Evolutionary conservation across 2,888 invertebrate species (phyloP).

Genomic region (Andrena haemorrhoa): DNA sequence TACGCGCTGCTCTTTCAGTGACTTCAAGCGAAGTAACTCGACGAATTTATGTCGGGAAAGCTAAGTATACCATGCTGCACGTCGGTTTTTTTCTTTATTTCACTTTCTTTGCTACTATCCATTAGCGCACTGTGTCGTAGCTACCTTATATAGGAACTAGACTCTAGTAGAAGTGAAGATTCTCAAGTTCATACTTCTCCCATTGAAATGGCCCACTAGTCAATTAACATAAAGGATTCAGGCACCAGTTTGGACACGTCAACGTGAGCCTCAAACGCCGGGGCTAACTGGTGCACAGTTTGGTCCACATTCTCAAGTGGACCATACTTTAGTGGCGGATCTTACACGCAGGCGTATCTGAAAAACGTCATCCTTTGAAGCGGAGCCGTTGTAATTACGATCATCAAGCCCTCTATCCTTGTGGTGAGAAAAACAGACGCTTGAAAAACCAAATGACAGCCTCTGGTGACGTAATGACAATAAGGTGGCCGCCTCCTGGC

Average conservation of each 20-base stretch:
- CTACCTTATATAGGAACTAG: not conserved
- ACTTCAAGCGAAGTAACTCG: not conserved
- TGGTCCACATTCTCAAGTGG: not conserved
- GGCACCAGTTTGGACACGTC: not conserved
- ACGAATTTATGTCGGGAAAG: not conserved
- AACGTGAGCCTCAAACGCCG: not conserved
- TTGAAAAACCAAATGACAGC: constrained; percentile 74
- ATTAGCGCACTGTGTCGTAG: too few species aligned
- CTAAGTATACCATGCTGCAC: not conserved
- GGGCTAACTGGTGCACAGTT: constrained; percentile 5
- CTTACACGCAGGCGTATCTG: constrained; percentile 28
- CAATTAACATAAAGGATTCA: too few species aligned
- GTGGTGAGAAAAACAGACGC: constrained; percentile 74
- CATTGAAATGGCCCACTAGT: too few species aligned
- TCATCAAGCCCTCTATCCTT: constrained; percentile 65
- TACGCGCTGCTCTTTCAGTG: not conserved
- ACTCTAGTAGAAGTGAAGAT: not conserved
- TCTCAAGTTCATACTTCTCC: not conserved
- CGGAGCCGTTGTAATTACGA: constrained; percentile 64
- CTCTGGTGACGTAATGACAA: constrained; percentile 77
- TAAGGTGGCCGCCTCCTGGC: constrained; percentile 70
- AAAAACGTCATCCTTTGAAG: constrained; percentile 57
- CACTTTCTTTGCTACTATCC: constrained; percentile 15
- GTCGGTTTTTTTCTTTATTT: not conserved
- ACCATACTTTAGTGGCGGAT: not conserved